Conservation (phyloP, 2,113 vertebrate species). For the Casuarius casuarius region DNA sequence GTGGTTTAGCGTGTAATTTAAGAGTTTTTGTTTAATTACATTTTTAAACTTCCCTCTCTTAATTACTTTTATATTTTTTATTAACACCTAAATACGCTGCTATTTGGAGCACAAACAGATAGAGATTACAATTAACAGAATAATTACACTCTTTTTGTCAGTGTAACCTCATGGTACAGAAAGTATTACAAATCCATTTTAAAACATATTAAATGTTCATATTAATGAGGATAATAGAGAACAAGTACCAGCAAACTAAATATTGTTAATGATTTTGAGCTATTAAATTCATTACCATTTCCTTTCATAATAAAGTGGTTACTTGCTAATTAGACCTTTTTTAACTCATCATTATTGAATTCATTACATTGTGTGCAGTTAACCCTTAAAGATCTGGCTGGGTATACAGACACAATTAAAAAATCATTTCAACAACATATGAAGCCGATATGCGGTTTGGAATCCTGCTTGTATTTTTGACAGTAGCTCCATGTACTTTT, state of each 20-base stretch:
- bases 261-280: slow-evolving; percentile 95
- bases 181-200: slow-evolving; percentile 90
- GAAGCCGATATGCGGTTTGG: slow-evolving; percentile 17
- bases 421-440: slow-evolving; percentile 61
- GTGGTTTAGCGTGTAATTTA: slow-evolving; percentile 41
- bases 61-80: slow-evolving; percentile 69
- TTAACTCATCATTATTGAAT: slow-evolving; percentile 90
- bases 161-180: slow-evolving; percentile 82
- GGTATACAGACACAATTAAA: slow-evolving; percentile 76
- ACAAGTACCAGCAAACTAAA: slow-evolving; percentile 87
- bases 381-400: slow-evolving; percentile 79
- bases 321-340: slow-evolving; percentile 97
- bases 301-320: slow-evolving; percentile 92
- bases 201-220: slow-evolving; percentile 91
- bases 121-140: slow-evolving; percentile 85
- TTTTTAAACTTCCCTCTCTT: slow-evolving; percentile 78
- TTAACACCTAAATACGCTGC: slow-evolving; percentile 82
- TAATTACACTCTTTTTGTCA: slow-evolving; percentile 84
- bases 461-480: slow-evolving; percentile 61
- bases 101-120: slow-evolving; percentile 82
- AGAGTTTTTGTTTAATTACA: slow-evolving; percentile 75
- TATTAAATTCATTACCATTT: slow-evolving; percentile 95
- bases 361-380: slow-evolving; percentile 82
- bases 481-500: slow-evolving; percentile 61
- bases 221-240: slow-evolving; percentile 91